Evolutionary conservation across 2,888 invertebrate genomes (phyloP), one percentile per base, ranked within the genome.

Genomic region (Mongoloraphidia duomilia): DNA sequence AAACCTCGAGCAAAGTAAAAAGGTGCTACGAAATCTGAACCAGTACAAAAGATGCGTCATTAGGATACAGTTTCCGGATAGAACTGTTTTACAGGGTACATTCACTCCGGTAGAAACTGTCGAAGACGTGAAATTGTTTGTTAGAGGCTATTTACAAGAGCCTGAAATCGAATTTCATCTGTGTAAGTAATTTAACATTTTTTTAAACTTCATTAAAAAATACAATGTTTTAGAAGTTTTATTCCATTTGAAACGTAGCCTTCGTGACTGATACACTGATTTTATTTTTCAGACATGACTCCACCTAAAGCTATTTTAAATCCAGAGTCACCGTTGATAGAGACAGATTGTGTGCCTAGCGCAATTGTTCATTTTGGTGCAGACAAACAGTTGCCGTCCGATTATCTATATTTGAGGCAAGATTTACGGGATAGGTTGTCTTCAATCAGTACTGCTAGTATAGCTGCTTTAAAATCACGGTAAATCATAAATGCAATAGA

Each of bases 11-110:
- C 70, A 75, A 44, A 70, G 74, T 36, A 76, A 74, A 58, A 68
- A 68, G 52, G 67, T 75, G 53, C 62, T 80, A 46, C 68, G 70
- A 46, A 76, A 75, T 59, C 65, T 84, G 34, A 75, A 77, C 47
- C 74, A 75, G 55, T 91, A 90, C 66, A 81, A 81, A 58, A 77
- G 80, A 61, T 80, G 82, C 44, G 80, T 92, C 9, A 81, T 95
- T 42, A 73, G 94, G 49, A 71, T 95, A 53, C 84, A 87, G 62
- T 94, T 95, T 65, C 91, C 92, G 3, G 84, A 92, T 67, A 77
- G 82, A 47, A 73, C 83, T 41, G 85, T 93, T 39, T 71, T 95
- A 26, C 95, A 95, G 68, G 93, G 85, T 10, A 74, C 84, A 39
- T 95, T 95, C 61, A 72, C 74, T 54, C 86, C 92, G 2, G 70